These are phyloP conservation scores for Melanaphis sacchari DNA, from an alignment of 1,140 invertebrate genomes.

Conservation along the genomic window DNA sequence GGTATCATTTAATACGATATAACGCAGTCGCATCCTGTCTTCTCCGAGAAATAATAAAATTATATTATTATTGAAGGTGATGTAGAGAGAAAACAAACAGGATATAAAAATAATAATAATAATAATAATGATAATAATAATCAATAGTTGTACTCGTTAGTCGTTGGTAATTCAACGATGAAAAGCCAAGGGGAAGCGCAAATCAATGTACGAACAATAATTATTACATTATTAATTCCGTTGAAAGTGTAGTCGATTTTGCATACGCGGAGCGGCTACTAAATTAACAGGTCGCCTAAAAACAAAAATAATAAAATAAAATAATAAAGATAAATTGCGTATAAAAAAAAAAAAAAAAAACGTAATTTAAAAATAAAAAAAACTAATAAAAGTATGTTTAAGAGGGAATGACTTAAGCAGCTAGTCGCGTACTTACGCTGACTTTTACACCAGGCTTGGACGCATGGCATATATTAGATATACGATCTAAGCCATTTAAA, in stretches of 20 bases:
- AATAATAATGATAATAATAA: neutral
- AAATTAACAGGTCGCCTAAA: conserved; percentile 55
- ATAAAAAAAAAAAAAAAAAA: conserved; percentile 16
- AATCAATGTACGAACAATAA: neutral
- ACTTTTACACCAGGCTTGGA: too few species aligned
- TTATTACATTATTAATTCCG: conserved; percentile 43
- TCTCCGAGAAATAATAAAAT: neutral
- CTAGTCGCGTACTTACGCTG: too few species aligned
- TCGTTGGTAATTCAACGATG: neutral
- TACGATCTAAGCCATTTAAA: neutral
- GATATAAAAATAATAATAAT: neutral
- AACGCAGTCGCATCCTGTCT: neutral
- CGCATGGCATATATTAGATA: too few species aligned
- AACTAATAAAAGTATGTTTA: neutral
- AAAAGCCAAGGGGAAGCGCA: neutral
- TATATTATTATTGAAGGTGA: neutral
- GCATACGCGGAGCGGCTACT: conserved; percentile 53
- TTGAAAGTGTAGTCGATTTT: conserved; percentile 50
- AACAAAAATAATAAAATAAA: conserved; percentile 31
- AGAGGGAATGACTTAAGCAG: neutral
- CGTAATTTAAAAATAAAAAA: neutral
- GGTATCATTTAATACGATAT: neutral
- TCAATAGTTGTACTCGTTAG: neutral
- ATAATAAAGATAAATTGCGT: neutral
- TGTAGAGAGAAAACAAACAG: neutral